Evolutionary conservation across 2,797 vertebrate genomes (phyloP).

Genomic region (Micromesistius poutassou): DNA sequence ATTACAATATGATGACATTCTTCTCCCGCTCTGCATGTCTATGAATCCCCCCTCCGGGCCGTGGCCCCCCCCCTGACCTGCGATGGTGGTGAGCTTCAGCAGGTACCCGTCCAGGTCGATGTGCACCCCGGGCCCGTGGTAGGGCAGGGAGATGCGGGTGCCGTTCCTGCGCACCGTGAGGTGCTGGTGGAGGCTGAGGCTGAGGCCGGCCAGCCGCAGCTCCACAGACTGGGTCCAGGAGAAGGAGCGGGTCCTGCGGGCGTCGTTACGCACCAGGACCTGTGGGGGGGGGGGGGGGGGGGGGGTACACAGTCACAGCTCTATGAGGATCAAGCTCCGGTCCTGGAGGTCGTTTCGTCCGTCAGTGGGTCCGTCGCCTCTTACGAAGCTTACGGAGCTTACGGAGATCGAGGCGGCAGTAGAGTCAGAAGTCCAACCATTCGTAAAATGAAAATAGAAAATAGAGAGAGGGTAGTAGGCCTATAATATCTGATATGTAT

Average conservation of each 20-base stretch:
- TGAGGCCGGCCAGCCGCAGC: slow-evolving; percentile 78
- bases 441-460: too few species aligned
- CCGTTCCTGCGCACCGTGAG: slow-evolving; percentile 92
- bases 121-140: slow-evolving; percentile 84
- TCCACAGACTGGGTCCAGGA: slow-evolving; percentile 98
- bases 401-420: too few species aligned
- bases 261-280: slow-evolving; percentile 94
- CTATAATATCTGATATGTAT: too few species aligned
- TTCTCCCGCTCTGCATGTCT: neutral
- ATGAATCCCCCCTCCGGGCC: neutral
- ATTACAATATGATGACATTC: too few species aligned
- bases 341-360: too few species aligned
- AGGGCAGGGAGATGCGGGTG: slow-evolving; percentile 88
- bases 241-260: slow-evolving; percentile 90
- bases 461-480: too few species aligned
- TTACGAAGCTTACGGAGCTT: too few species aligned
- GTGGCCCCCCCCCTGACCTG: slow-evolving; percentile 71
- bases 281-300: neutral
- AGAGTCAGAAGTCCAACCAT: too few species aligned
- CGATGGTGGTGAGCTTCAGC: slow-evolving; percentile 90
- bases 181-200: slow-evolving; percentile 90
- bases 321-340: too few species aligned
- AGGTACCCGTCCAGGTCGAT: slow-evolving; percentile 95
- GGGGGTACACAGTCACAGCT: too few species aligned
- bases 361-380: too few species aligned